These are phyloP conservation scores for Cygnus atratus DNA, from an alignment of 2,113 vertebrate species.

Conservation along the genomic window DNA sequence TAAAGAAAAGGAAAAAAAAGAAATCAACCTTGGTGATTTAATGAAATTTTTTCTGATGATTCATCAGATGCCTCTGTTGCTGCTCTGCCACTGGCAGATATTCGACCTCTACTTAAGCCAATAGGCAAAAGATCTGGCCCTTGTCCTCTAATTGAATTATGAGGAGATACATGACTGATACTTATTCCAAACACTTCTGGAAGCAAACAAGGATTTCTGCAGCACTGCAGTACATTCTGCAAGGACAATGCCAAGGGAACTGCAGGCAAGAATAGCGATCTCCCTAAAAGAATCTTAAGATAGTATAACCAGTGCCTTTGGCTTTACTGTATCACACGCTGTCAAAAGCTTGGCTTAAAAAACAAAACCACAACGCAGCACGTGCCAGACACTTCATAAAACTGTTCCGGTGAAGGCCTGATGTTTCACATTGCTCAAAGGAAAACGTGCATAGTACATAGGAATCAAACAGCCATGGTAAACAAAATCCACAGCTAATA, in stretches of 20 bases:
- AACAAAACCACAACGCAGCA: background rate
- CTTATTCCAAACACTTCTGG: background rate
- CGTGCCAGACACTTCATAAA: background rate
- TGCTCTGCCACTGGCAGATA: background rate
- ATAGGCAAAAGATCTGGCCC: background rate
- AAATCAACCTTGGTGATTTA: background rate
- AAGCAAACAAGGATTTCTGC: slow-evolving; percentile 11
- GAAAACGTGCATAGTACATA: fast-evolving
- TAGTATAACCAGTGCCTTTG: background rate
- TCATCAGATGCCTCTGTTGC: background rate
- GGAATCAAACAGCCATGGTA: background rate
- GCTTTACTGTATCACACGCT: background rate
- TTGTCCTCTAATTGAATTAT: background rate
- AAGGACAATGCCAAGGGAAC: background rate
- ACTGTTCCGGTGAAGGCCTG: background rate
- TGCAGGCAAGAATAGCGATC: background rate
- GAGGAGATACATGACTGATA: background rate
- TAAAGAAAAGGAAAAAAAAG: background rate
- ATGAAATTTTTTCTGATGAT: background rate
- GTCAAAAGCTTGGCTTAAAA: slow-evolving; percentile 8
- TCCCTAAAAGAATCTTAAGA: background rate
- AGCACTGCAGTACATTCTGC: slow-evolving; percentile 13
- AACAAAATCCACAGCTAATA: background rate
- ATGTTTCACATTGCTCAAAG: background rate
- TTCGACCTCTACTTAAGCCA: background rate